Evolutionary conservation across 2,113 vertebrate species (phyloP), one percentile per base, ranked within the genome.

Genomic region (Ptychochromis oligacanthus): DNA sequence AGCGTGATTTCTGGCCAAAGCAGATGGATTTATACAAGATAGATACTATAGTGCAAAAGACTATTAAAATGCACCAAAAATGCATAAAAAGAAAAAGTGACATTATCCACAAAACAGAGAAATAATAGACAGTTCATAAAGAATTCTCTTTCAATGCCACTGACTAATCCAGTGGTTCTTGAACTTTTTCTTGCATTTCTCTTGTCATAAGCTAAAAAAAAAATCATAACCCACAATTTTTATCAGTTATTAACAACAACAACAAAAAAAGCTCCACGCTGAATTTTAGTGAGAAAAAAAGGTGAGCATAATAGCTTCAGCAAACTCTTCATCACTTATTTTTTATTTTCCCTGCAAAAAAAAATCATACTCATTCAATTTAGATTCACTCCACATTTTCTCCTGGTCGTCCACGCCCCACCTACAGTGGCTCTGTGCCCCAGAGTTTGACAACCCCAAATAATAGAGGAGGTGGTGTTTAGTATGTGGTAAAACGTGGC

Each of bases 401-500:
- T 6, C 7, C 49, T 15, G 2, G 10, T 72, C 52, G n/a, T 54
- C 67, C 67, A 54, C 46, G 49, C 46, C 18, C 46, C 17, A 72
- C 18, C 46, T 72, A 18, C 67, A 54, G 46, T 20, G 18, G 46
- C 17, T 72, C 31, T 72, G 26, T 54, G 67, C 18, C 20, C 46
- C 46, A 20, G 17, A 52, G 26, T 54, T 34, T 14, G 8, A 17
- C 55, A 43, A 15, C 12, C 20, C 0, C 13, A 12, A 7, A 10
- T 43, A 5, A 49, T 36, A 40, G 5, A 34, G 10, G 2, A 17
- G 0, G 10, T 7, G 8, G 6, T 59, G 17, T 3, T 7, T 1
- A 3, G 14, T 75, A 8, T 81, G 43, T 81, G 75, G 86, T 83
- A 4, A 34, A 34, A 93, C 24, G 77, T 26, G 0, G 86, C 88